Evolutionary conservation across 2,888 invertebrate species (phyloP).

Genomic region (Allygus modestus): DNA sequence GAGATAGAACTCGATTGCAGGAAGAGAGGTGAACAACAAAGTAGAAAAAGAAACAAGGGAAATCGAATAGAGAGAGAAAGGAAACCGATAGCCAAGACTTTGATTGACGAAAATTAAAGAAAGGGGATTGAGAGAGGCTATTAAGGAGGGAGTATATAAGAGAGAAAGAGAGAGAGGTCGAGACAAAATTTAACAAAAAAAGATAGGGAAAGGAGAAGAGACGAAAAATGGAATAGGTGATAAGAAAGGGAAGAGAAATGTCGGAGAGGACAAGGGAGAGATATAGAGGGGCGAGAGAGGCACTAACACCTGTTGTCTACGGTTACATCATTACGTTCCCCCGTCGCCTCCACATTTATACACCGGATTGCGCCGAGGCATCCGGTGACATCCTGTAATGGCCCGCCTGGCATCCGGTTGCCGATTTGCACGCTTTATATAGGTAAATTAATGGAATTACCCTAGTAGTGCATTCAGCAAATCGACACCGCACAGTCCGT

Average conservation of each 20-base stretch:
- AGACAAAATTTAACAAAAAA: neutral
- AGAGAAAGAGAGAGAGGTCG: neutral
- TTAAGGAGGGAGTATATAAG: neutral
- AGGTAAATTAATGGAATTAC: constrained; percentile 50
- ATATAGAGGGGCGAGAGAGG: neutral
- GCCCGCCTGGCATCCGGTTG: constrained; percentile 35
- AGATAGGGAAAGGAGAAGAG: neutral
- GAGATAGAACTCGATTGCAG: no score
- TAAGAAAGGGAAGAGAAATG: neutral
- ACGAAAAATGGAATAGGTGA: neutral
- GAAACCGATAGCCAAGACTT: no score
- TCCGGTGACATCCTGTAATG: constrained; percentile 52
- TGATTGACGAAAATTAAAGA: no score
- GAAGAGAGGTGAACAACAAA: no score
- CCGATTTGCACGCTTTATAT: constrained; percentile 50
- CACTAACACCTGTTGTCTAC: constrained; percentile 32
- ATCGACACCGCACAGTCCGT: constrained; percentile 3
- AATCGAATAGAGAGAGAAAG: no score
- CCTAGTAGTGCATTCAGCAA: constrained; percentile 39
- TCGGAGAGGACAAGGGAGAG: neutral
- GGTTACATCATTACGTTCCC: constrained; percentile 44
- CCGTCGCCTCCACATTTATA: constrained; percentile 27
- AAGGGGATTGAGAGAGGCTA: neutral
- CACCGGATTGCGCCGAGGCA: constrained; percentile 42
- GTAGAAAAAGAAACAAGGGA: no score